Evolutionary conservation across 2,888 invertebrate species (phyloP).

Genomic region (Coenonympha glycerion): DNA sequence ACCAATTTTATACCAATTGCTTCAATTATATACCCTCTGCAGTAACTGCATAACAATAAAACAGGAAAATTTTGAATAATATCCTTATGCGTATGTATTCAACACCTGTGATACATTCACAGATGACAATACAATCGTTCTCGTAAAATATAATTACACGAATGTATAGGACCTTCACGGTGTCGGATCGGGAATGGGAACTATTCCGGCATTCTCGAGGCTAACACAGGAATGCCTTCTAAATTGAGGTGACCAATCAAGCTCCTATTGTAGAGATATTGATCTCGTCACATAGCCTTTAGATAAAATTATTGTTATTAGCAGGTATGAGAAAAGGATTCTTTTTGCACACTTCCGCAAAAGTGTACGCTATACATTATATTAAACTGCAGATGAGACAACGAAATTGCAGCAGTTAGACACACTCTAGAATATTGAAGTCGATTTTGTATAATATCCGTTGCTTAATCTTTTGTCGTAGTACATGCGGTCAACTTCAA

Average conservation of each 20-base stretch:
- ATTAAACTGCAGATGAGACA: too few species aligned
- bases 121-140: conserved; percentile 8
- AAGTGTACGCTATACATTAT: too few species aligned
- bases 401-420: too few species aligned
- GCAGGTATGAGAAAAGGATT: too few species aligned
- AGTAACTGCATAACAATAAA: background rate
- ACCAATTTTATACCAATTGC: too few species aligned
- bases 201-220: conserved; percentile 55
- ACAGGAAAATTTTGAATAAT: background rate
- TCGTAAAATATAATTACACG: conserved; percentile 13
- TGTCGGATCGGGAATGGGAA: conserved; percentile 48
- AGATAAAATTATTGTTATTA: background rate
- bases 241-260: conserved; percentile 53
- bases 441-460: too few species aligned
- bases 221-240: conserved; percentile 53
- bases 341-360: too few species aligned
- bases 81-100: background rate
- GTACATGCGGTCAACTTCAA: too few species aligned
- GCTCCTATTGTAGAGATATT: conserved; percentile 23
- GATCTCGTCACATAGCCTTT: background rate
- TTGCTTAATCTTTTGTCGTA: too few species aligned
- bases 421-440: too few species aligned
- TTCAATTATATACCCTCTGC: too few species aligned
- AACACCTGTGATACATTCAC: background rate
- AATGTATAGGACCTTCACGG: conserved; percentile 13